phyloP scores from a whole-genome alignment of 2,113 vertebrate species.

The Gavialis gangeticus region DNA sequence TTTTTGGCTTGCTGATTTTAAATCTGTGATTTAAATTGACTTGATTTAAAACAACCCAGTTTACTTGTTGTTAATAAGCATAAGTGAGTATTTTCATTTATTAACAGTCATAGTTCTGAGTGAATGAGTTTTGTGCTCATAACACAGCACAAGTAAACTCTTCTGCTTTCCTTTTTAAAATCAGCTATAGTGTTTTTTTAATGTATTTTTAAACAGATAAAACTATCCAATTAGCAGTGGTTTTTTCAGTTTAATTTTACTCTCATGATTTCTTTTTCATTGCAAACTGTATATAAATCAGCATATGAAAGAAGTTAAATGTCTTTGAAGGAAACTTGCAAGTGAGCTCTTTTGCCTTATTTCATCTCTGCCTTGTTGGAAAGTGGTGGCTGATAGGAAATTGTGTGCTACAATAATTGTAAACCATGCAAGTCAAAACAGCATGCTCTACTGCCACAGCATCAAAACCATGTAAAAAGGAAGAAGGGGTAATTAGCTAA shows the following conservation, averaged over 20 bases:
- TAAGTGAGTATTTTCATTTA: neutral
- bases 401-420: neutral
- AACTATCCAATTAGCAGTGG: fast-evolving
- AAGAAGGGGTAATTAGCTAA: neutral
- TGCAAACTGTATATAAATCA: neutral
- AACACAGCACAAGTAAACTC: neutral
- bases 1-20: no score
- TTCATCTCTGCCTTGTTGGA: conserved; percentile 3
- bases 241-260: fast-evolving
- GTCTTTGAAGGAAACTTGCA: fast-evolving
- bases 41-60: no score
- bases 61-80: neutral
- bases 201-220: fast-evolving
- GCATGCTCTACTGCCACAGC: neutral
- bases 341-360: neutral
- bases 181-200: neutral
- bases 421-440: neutral
- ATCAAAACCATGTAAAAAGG: neutral
- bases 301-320: neutral
- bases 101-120: neutral
- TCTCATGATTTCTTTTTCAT: fast-evolving
- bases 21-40: no score
- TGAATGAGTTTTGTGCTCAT: neutral
- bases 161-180: neutral
- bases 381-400: neutral